A percentile compares a stretch with the other conserved stretches of the same genome.
phyloP scores from a whole-genome alignment of 2,797 vertebrate genomes.

The Gila robusta region DNA sequence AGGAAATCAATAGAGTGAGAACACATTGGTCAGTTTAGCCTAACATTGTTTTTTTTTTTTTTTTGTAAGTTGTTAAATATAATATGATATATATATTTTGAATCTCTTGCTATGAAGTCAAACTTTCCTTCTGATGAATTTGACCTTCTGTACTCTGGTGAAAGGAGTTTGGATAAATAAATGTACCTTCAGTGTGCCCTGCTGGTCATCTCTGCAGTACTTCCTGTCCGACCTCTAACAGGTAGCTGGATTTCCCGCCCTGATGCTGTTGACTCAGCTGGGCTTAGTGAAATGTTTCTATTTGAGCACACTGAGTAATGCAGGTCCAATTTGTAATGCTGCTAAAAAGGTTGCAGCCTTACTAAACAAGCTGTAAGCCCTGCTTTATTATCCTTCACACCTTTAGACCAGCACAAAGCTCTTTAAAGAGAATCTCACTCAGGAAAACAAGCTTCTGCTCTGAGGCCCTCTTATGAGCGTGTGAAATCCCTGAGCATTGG shows the following conservation, averaged over 20 bases:
- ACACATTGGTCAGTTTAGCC: not conserved
- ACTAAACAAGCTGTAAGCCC: conserved; percentile 49
- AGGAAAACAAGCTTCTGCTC: conserved; percentile 55
- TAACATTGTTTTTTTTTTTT: not conserved
- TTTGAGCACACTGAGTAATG: conserved; percentile 26
- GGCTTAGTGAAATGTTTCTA: conserved; percentile 39
- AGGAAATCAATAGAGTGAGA: conserved; percentile 17
- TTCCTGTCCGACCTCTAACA: conserved; percentile 49
- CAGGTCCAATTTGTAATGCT: conserved; percentile 54
- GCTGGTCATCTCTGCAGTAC: conserved; percentile 21
- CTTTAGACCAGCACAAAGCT: conserved; percentile 46
- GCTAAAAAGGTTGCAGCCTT: conserved; percentile 51
- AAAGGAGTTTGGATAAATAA: conserved; percentile 23
- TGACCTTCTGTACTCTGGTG: not conserved
- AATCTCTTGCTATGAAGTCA: not conserved
- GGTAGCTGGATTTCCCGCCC: conserved; percentile 41
- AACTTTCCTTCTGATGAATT: not conserved
- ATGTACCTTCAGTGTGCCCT: conserved; percentile 15
- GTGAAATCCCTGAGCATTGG: conserved; percentile 48
- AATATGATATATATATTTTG: not conserved
- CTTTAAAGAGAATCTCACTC: conserved; percentile 53
- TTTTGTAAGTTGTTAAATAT: not conserved
- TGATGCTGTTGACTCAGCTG: conserved; percentile 61
- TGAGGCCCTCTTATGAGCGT: conserved; percentile 46
- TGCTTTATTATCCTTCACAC: conserved; percentile 62